Percentiles rank a stretch among this genome's conserved stretches.
Evolutionary conservation across 2,113 vertebrate species (phyloP).

Genomic region (Halcyon senegalensis): DNA sequence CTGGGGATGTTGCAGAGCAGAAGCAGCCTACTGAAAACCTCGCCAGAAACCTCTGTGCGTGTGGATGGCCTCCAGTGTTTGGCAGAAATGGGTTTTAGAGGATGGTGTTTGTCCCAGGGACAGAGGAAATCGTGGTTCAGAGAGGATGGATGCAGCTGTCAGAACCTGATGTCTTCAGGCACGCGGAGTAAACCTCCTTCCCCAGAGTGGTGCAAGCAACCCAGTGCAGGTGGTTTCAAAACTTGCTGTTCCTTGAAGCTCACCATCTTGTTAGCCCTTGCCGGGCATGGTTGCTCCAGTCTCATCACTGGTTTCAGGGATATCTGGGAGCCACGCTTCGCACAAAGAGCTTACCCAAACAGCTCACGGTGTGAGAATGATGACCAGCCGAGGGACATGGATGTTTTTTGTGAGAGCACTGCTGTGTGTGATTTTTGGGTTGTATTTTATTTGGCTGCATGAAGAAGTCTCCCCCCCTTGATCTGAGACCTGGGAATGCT

Average conservation of each 20-base stretch:
- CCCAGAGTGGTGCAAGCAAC: fast-evolving
- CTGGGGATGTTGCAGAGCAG: not conserved
- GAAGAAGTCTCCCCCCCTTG: not conserved
- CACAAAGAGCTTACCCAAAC: not conserved
- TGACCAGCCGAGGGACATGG: fast-evolving
- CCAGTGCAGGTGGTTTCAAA: not conserved
- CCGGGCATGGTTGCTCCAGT: not conserved
- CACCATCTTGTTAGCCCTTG: not conserved
- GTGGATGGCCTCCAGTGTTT: not conserved
- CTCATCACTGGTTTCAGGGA: fast-evolving
- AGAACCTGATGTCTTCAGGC: not conserved
- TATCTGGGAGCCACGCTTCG: not conserved
- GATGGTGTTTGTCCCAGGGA: not conserved
- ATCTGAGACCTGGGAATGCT: not conserved
- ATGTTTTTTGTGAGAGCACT: not conserved
- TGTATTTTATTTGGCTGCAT: not conserved
- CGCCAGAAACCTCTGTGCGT: not conserved
- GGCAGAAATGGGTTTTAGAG: not conserved
- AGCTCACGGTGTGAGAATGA: fast-evolving
- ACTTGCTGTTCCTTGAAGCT: not conserved
- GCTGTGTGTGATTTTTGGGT: not conserved
- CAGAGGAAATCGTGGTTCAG: not conserved
- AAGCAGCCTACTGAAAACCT: not conserved
- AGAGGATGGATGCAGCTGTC: not conserved
- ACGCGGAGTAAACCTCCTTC: not conserved